phyloP scores from a whole-genome alignment of 1,140 invertebrate genomes.

The Sminthurinus signatus region DNA sequence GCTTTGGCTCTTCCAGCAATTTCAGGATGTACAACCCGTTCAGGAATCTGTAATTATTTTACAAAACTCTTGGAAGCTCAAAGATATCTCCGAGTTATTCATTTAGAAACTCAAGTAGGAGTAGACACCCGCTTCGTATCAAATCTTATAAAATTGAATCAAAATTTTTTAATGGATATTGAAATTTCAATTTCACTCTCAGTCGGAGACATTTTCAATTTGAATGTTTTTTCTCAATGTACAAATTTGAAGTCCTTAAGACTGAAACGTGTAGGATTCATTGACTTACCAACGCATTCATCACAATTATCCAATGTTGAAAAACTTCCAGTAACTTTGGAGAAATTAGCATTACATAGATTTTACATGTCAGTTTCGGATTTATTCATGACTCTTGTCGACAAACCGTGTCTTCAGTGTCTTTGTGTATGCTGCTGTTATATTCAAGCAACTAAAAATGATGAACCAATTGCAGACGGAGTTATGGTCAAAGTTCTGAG shows the following conservation, averaged over 20 bases:
- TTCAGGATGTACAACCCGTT: constrained; percentile 5
- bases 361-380: not conserved
- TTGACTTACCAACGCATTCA: not conserved
- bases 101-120: constrained; percentile 11
- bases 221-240: not conserved
- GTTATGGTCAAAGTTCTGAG: not conserved
- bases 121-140: not conserved
- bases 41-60: constrained; percentile 16
- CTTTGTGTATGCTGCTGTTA: constrained; percentile 1
- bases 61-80: constrained; percentile 3
- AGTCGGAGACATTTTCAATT: not conserved
- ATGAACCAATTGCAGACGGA: not conserved
- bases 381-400: not conserved
- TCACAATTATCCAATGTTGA: constrained; percentile 1
- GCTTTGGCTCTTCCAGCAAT: constrained; percentile 12
- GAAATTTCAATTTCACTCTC: constrained; percentile 9
- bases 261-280: constrained; percentile 7
- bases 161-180: not conserved
- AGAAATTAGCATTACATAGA: constrained; percentile 7
- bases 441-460: not conserved
- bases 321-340: not conserved
- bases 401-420: not conserved
- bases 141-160: not conserved
- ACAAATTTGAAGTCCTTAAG: constrained; percentile 1
- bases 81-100: not conserved